Evolutionary conservation across 23 tunicate species (phyloP), one percentile per base, ranked within the genome.

Genomic region (Oikopleura vanhoeffeni): DNA sequence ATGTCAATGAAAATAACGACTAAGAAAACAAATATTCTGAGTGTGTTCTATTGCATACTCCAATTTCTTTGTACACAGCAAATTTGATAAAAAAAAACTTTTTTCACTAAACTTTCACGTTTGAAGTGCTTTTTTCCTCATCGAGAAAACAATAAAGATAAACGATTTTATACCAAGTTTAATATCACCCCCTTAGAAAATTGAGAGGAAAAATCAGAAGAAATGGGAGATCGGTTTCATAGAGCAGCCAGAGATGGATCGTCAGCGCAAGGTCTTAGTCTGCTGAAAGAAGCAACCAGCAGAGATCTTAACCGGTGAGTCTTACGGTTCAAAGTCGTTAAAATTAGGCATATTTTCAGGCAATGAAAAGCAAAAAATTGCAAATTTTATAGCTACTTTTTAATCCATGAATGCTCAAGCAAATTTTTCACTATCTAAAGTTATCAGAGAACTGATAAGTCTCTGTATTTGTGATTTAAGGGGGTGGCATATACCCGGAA

Each of bases 201-300:
- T 49, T 49, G 13, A 49, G 13, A 49, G 13, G 13, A 49, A 49
- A 49, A 49, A 24, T 8, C 64, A 49, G 18, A 49, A 13, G 24
- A 38, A 71, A 71, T 71, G 79, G 79, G 79, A 2, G 79, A 71
- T 71, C 34, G 79, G 3, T 71, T 71, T 30, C 79, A 71, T 38
- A 71, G 38, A 30, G 79, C 79, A 18, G 79, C 79, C 38, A 71
- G 35, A 30, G 79, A 71, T 71, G 79, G 79, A 33, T 71, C 79
- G 36, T 71, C 79, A 38, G 3, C 79, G 38, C 79, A 71, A 30
- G 79, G 79, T 2, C 27, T 18, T 2, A 38, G 36, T 38, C 35
- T 71, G 38, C 38, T 71, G 34, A 71, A 71, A 71, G 79, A 71
- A 71, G 79, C 79, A 2, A 71, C 79, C 34, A 71, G 79, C 35